These are phyloP conservation scores for Thalassophryne amazonica DNA, from an alignment of 2,797 vertebrate species.

Conservation along the genomic window DNA sequence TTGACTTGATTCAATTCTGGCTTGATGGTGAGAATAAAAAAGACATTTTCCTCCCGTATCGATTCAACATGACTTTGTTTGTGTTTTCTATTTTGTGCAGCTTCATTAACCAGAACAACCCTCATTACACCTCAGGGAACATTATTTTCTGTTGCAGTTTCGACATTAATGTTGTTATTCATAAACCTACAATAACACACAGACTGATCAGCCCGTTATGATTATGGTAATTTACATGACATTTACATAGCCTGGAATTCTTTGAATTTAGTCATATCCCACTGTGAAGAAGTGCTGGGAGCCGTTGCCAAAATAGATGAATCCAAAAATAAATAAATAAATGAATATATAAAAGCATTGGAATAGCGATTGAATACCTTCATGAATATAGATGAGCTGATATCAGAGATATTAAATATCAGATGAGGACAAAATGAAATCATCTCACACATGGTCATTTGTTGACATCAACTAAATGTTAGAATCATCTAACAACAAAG, in stretches of 20 bases:
- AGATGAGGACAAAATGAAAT: not conserved
- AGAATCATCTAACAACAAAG: too few species aligned
- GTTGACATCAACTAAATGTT: too few species aligned
- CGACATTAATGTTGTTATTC: constrained; percentile 13
- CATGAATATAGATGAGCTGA: not conserved
- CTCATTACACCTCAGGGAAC: constrained; percentile 21
- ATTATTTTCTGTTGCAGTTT: constrained; percentile 12
- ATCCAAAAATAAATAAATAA: not conserved
- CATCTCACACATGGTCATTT: not conserved
- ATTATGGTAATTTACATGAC: not conserved
- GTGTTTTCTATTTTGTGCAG: constrained; percentile 15
- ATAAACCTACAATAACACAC: constrained; percentile 2
- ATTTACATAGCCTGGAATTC: not conserved
- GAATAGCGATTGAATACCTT: not conserved
- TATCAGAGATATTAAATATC: not conserved
- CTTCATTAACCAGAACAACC: constrained; percentile 32
- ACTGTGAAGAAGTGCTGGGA: constrained; percentile 5
- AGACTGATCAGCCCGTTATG: not conserved
- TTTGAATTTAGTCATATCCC: not conserved
- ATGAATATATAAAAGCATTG: not conserved
- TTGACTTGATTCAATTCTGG: constrained; percentile 21
- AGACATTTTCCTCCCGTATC: constrained; percentile 12
- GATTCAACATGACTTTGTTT: constrained; percentile 11
- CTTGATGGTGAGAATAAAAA: constrained; percentile 21
- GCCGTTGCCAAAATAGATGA: not conserved